These are phyloP conservation scores for Thermophis baileyi DNA, from an alignment of 2,113 vertebrate species.

Conservation along the genomic window DNA sequence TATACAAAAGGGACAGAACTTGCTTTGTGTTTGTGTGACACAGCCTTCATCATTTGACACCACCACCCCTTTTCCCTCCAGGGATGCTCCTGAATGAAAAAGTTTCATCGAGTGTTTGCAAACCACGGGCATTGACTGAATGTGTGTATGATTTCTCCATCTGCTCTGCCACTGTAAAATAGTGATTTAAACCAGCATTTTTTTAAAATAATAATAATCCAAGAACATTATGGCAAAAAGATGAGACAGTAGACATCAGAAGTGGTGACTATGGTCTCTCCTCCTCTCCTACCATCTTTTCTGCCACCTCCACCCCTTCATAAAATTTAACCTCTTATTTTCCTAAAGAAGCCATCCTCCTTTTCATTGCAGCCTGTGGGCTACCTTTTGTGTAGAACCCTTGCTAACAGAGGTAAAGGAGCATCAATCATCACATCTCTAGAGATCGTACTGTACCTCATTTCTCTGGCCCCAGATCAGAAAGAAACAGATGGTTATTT, in stretches of 20 bases:
- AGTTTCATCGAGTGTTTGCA: neutral
- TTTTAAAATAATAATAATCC: neutral
- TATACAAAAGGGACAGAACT: neutral
- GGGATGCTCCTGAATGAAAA: neutral
- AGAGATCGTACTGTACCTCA: conserved; percentile 55
- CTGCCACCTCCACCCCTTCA: conserved; percentile 62
- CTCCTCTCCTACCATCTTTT: conserved; percentile 24
- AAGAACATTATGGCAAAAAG: neutral
- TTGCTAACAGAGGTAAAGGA: conserved; percentile 58
- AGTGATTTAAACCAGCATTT: conserved; percentile 11
- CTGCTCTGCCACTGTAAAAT: neutral
- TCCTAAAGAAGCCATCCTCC: conserved; percentile 64
- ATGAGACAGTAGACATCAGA: conserved; percentile 35
- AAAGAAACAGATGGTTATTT: conserved; percentile 71
- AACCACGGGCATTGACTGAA: neutral
- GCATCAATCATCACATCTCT: conserved; percentile 66
- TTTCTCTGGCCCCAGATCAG: conserved; percentile 67
- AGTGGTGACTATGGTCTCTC: conserved; percentile 45
- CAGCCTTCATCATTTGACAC: neutral
- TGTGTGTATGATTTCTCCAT: neutral
- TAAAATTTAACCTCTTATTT: conserved; percentile 56
- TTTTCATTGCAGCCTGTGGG: conserved; percentile 56
- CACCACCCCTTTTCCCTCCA: neutral
- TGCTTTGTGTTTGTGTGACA: neutral
- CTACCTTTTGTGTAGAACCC: conserved; percentile 58